Evolutionary conservation across 2,888 invertebrate species (phyloP).

Genomic region (Tinea pellionella): DNA sequence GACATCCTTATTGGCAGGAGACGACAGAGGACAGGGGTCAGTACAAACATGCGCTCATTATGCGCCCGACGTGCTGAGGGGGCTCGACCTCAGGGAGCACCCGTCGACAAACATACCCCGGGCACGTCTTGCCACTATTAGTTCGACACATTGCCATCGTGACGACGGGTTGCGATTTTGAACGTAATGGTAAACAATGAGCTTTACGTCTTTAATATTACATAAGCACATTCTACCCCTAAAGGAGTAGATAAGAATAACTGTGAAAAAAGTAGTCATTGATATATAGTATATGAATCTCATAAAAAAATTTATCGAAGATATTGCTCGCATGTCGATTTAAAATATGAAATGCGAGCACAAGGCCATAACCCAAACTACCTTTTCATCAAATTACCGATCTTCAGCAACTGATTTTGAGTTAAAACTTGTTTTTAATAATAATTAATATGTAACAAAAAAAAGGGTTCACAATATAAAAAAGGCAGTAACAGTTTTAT

Average conservation of each 20-base stretch:
- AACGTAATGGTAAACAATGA: not conserved
- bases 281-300: conserved; percentile 39
- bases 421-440: not conserved
- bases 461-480: conserved; percentile 10
- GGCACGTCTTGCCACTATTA: conserved; percentile 19
- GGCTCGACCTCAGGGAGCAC: conserved; percentile 17
- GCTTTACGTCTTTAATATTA: not conserved
- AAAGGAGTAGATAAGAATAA: no score
- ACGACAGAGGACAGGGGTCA: conserved; percentile 28
- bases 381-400: conserved; percentile 45
- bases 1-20: conserved; percentile 22
- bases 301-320: conserved; percentile 57
- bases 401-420: not conserved
- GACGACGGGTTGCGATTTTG: conserved; percentile 9
- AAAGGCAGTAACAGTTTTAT: conserved; percentile 5
- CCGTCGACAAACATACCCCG: conserved; percentile 18
- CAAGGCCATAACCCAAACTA: conserved; percentile 44
- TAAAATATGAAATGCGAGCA: conserved; percentile 54
- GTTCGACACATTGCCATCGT: conserved; percentile 15
- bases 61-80: conserved; percentile 25
- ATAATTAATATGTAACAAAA: conserved; percentile 28
- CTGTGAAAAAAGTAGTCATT: no score
- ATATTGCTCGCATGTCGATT: conserved; percentile 53
- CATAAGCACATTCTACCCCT: no score
- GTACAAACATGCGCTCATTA: conserved; percentile 38